phyloP scores from a whole-genome alignment of 2,888 invertebrate species.

The Lottia gigantea region DNA sequence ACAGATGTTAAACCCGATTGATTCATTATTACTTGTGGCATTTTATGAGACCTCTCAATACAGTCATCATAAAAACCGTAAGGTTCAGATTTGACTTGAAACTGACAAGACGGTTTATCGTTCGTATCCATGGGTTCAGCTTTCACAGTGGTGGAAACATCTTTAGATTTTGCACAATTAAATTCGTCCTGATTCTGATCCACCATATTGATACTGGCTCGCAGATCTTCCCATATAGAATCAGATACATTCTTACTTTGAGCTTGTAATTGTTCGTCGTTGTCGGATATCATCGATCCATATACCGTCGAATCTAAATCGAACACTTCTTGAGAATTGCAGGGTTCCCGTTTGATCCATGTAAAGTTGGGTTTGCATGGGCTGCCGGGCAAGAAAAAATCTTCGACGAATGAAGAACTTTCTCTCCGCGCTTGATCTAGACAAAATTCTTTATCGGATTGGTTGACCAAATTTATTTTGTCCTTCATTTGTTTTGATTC shows the following conservation, averaged over 20 bases:
- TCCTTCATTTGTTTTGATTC: not conserved
- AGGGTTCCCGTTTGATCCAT: conserved; percentile 34
- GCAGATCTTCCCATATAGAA: conserved; percentile 60
- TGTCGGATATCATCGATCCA: conserved; percentile 17
- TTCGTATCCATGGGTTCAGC: conserved; percentile 47
- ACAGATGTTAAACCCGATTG: conserved; percentile 36
- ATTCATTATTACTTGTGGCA: conserved; percentile 37
- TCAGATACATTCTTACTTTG: conserved; percentile 36
- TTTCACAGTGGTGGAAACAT: conserved; percentile 37
- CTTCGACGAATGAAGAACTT: conserved; percentile 51
- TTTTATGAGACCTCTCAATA: conserved; percentile 41
- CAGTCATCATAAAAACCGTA: conserved; percentile 20
- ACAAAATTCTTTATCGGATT: not conserved
- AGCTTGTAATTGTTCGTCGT: conserved; percentile 22
- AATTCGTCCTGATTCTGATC: conserved; percentile 33
- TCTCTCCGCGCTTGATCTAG: conserved; percentile 37
- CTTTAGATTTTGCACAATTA: conserved; percentile 3
- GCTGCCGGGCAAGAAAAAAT: conserved; percentile 35
- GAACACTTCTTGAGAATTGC: conserved; percentile 25
- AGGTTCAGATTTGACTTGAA: conserved; percentile 24
- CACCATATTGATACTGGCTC: conserved; percentile 54
- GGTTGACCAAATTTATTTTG: not conserved
- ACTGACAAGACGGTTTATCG: conserved; percentile 56
- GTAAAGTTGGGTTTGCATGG: not conserved
- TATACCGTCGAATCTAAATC: conserved; percentile 28